Evolutionary conservation across 2,113 vertebrate genomes (phyloP).

Genomic region (Mola mola): DNA sequence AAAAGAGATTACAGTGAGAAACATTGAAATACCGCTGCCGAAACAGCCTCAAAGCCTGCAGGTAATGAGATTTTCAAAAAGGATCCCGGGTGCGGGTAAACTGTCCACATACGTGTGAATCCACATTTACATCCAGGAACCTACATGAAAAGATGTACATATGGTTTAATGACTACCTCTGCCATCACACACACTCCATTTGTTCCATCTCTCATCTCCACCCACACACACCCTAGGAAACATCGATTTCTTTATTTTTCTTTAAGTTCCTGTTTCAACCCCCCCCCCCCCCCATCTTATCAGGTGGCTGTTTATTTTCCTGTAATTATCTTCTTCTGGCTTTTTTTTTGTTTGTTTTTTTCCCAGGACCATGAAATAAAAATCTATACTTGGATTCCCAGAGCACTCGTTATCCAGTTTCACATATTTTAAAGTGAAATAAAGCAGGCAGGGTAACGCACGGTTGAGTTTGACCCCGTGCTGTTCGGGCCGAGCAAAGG

Average conservation of each 20-base stretch:
- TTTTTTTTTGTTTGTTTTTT: constrained; percentile 6
- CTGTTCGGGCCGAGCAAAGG: constrained; percentile 66
- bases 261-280: constrained; percentile 17
- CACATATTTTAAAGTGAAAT: constrained; percentile 70
- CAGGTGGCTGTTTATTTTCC: constrained; percentile 72
- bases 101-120: constrained; percentile 16
- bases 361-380: constrained; percentile 67
- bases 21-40: constrained; percentile 19
- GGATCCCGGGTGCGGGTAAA: not conserved
- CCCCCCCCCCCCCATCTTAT: constrained; percentile 45
- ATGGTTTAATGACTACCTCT: constrained; percentile 33
- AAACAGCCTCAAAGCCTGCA: constrained; percentile 33
- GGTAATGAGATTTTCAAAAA: constrained; percentile 37
- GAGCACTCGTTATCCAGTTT: constrained; percentile 74
- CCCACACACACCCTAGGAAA: constrained; percentile 28
- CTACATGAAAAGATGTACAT: constrained; percentile 14
- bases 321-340: constrained; percentile 66
- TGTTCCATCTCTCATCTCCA: constrained; percentile 23
- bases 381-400: constrained; percentile 72
- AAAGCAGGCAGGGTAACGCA: constrained; percentile 70
- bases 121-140: constrained; percentile 24
- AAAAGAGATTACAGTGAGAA: constrained; percentile 46
- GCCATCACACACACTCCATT: constrained; percentile 43
- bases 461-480: constrained; percentile 66
- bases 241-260: constrained; percentile 28